Evolutionary conservation across 37 sponge, comb jelly and placozoan species (phyloP).

Genomic region (Diacarnus erythraeanus): DNA sequence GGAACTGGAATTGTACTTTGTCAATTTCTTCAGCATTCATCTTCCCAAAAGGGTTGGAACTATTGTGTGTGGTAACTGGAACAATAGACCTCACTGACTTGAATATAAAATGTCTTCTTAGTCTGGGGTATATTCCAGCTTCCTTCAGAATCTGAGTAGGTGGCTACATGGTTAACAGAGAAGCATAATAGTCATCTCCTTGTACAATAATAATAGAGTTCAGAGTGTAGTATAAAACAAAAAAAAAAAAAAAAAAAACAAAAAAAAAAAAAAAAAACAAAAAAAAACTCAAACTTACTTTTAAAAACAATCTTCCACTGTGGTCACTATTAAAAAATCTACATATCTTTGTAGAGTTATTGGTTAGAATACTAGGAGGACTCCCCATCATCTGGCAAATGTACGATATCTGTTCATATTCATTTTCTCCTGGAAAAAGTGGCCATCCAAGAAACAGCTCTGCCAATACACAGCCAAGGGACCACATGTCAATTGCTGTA

Average conservation of each 20-base stretch:
- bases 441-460: conserved; percentile 96
- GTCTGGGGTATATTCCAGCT: conserved; percentile 59
- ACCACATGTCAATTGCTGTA: conserved; percentile 95
- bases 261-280: too few relatives aligned
- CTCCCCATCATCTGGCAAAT: conserved; percentile 71
- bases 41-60: not conserved
- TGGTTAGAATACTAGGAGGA: conserved; percentile 51
- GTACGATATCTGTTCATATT: conserved; percentile 86
- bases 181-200: too few relatives aligned
- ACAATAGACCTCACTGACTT: conserved; percentile 40
- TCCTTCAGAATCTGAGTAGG: conserved; percentile 18
- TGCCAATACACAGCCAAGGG: conserved; percentile 92
- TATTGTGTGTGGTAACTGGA: not conserved
- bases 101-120: conserved; percentile 79
- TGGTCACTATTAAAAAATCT: conserved; percentile 53
- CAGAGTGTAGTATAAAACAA: too few relatives aligned
- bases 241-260: too few relatives aligned
- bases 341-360: conserved; percentile 36
- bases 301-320: conserved; percentile 20
- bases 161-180: conserved; percentile 21
- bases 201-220: too few relatives aligned
- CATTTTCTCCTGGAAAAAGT: conserved; percentile 86
- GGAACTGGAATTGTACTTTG: conserved; percentile 61
- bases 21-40: conserved; percentile 3
- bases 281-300: too few relatives aligned